These are phyloP conservation scores for Leptopilina clavipes DNA, from an alignment of 1,140 invertebrate genomes.

Conservation along the genomic window DNA sequence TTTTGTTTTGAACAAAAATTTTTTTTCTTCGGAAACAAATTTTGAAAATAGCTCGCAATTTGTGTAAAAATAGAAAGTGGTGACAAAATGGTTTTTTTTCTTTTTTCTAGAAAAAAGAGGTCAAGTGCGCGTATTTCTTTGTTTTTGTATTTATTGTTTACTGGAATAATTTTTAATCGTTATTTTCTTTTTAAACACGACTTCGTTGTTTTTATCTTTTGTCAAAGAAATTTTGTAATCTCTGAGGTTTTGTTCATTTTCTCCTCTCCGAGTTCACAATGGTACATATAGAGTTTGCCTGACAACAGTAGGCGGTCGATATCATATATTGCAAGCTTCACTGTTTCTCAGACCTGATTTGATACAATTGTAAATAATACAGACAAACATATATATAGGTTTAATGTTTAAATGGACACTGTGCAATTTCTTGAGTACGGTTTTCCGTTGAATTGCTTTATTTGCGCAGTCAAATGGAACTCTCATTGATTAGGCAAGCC, in stretches of 20 bases:
- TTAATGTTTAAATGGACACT: neutral
- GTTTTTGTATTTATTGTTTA: too few relatives aligned
- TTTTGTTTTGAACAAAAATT: too few relatives aligned
- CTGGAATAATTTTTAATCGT: too few relatives aligned
- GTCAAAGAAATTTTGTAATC: neutral
- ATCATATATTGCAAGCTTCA: constrained; percentile 13
- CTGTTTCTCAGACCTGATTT: neutral
- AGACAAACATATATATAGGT: too few relatives aligned
- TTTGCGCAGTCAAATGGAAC: neutral
- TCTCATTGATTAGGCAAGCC: neutral
- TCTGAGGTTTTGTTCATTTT: constrained; percentile 18
- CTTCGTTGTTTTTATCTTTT: neutral
- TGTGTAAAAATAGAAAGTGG: too few relatives aligned
- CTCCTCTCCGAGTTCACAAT: neutral
- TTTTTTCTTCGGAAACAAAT: too few relatives aligned
- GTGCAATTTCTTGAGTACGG: neutral
- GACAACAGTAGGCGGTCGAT: constrained; percentile 4
- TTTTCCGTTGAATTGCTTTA: neutral
- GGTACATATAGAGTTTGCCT: constrained; percentile 3
- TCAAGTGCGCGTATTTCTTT: too few relatives aligned
- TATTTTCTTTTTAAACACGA: neutral
- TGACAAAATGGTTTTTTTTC: too few relatives aligned
- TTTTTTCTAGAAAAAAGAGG: too few relatives aligned
- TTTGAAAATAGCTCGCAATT: too few relatives aligned
- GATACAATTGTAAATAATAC: constrained; percentile 13